A percentile compares a stretch with the other conserved stretches of the same genome.
These are phyloP conservation scores for Trachops cirrhosus DNA, from an alignment of 2,797 vertebrate genomes.

Conservation along the genomic window DNA sequence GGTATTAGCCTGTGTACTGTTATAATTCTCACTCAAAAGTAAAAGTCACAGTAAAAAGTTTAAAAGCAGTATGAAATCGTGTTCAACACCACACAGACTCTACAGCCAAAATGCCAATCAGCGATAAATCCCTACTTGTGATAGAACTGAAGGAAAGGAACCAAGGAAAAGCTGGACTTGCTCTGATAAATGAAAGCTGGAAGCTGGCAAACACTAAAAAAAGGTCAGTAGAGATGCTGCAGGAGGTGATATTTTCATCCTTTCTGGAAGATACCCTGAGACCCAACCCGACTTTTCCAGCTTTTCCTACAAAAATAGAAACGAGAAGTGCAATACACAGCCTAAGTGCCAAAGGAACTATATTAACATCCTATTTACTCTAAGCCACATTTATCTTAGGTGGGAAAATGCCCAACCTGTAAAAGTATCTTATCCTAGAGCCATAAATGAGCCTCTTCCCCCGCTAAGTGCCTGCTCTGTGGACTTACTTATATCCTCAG, in stretches of 20 bases:
- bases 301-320: background rate
- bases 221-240: background rate
- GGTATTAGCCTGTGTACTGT: background rate
- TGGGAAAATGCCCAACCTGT: background rate
- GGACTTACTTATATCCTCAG: background rate
- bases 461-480: background rate
- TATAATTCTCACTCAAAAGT: background rate
- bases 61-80: background rate
- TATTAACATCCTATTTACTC: background rate
- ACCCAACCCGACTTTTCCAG: background rate
- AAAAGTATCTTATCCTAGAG: background rate
- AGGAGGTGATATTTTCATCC: background rate
- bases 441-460: background rate
- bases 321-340: background rate
- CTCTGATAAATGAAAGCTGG: background rate
- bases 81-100: background rate
- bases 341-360: background rate
- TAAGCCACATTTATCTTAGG: background rate
- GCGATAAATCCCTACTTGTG: background rate
- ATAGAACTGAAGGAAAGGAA: background rate
- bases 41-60: background rate
- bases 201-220: background rate
- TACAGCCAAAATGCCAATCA: background rate
- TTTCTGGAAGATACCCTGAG: background rate
- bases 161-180: background rate